Base-by-base conservation (phyloP, 1,140 invertebrate genomes). In the Bilobella aurantiaca region DNA sequence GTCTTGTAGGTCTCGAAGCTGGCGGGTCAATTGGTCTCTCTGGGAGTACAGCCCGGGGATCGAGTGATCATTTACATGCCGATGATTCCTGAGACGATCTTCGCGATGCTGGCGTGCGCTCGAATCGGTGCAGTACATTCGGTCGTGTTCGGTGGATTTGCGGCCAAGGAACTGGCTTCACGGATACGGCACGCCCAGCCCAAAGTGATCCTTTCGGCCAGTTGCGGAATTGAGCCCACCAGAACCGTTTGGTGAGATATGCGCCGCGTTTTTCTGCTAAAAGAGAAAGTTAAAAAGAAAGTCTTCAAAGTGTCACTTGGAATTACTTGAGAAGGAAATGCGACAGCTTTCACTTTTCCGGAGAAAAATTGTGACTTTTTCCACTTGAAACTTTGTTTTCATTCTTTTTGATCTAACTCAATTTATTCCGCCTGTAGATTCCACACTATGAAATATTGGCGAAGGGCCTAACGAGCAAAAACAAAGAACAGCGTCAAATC, bases 21-120 rank as follows among this genome's bases (percentile, higher is more conserved):
- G 31, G 56, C 61, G 5, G 29, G 31, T 14, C 62, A 58, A 37
- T 30, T 63, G 25, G 66, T 60, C 0, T 49, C 23, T 2, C 8
- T 53, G 34, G 93, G 91, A 65, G 81, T 93, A 5, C 76, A 80
- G 59, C 94, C 93, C 77, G 95, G 95, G 0, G 94, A 98, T 75
- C 80, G 92, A 12, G 93, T 98, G 2, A 88, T 91, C 16, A 87
- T 98, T 68, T 99, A 98, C 76, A 96, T 99, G 92, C 96, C 96
- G 16, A 98, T 98, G 93, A 89, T 98, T 49, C 76, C 93, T 62
- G 93, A 98, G 79, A 80, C 94, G 21, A 85, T 93, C 0, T 84
- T 97, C 21, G 86, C 90, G 5, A 93, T 98, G 90, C 79, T 99
- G 57, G 95, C 94, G 0, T 98, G 95, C 76, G 87, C 91, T 3